Evolutionary conservation across 2,888 invertebrate genomes (phyloP).

Genomic region (Diadromus collaris): DNA sequence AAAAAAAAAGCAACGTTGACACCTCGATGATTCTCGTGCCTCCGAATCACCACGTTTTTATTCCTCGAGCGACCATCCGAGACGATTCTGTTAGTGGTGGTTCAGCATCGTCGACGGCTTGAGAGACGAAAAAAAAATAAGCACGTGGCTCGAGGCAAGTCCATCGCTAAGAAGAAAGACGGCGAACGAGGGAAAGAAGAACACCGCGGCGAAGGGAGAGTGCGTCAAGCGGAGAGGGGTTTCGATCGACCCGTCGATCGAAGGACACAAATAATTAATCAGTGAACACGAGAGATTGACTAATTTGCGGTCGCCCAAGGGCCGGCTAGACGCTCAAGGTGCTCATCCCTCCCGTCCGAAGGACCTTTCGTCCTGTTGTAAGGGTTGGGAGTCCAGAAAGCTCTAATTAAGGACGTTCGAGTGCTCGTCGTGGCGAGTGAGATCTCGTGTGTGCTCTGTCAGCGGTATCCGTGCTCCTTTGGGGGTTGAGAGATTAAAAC

Average conservation of each 20-base stretch:
- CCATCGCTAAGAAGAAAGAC: conserved; percentile 23
- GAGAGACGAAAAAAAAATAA: conserved; percentile 33
- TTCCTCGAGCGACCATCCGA: neutral
- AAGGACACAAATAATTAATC: conserved; percentile 56
- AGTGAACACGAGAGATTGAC: conserved; percentile 50
- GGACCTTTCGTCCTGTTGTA: conserved; percentile 10
- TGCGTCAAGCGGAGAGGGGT: conserved; percentile 10
- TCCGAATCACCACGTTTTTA: neutral
- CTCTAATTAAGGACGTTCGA: conserved; percentile 1
- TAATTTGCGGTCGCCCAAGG: conserved; percentile 34
- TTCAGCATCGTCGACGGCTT: neutral
- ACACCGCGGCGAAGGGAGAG: conserved; percentile 43
- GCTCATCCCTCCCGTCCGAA: neutral
- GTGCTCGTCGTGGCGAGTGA: neutral
- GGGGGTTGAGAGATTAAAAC: neutral
- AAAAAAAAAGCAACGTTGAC: neutral
- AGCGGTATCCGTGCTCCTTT: neutral
- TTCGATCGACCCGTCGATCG: conserved; percentile 58
- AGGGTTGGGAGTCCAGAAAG: neutral
- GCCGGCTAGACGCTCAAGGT: conserved; percentile 13
- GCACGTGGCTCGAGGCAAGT: conserved; percentile 57
- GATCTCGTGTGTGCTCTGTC: neutral
- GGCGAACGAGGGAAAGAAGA: neutral
- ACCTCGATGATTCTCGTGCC: neutral
- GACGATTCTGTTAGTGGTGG: conserved; percentile 1